Percentiles rank a stretch among this genome's conserved stretches.
phyloP scores from a whole-genome alignment of 2,888 invertebrate species.

The Aromia moschata region DNA sequence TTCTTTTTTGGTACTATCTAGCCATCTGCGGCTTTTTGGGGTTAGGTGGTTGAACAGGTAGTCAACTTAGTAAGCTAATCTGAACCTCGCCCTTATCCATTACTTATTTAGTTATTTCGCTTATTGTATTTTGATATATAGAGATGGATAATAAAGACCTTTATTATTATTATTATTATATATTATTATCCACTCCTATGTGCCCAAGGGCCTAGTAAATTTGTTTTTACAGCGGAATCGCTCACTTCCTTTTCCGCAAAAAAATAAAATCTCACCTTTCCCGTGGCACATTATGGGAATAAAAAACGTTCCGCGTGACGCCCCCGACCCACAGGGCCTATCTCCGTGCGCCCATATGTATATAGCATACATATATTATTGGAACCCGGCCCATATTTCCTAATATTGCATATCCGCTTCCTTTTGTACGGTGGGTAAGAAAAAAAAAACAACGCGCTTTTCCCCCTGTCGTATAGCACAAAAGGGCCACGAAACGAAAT shows the following conservation, averaged over 20 bases:
- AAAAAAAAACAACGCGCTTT: slow-evolving; percentile 15
- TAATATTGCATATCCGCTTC: slow-evolving; percentile 39
- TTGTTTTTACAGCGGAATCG: slow-evolving; percentile 1
- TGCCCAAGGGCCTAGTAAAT: background rate
- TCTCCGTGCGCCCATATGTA: slow-evolving; percentile 18
- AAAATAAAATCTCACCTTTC: slow-evolving; percentile 27
- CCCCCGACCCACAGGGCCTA: slow-evolving; percentile 23
- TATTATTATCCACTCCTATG: too few relatives aligned
- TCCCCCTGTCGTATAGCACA: background rate
- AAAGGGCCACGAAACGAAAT: slow-evolving; percentile 8
- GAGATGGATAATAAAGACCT: too few relatives aligned
- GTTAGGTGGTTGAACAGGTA: too few relatives aligned
- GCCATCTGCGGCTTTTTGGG: too few relatives aligned
- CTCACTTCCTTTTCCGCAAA: slow-evolving; percentile 18
- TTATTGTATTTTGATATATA: too few relatives aligned
- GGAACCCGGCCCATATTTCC: slow-evolving; percentile 37
- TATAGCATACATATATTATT: slow-evolving; percentile 17
- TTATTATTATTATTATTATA: too few relatives aligned
- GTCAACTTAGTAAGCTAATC: too few relatives aligned
- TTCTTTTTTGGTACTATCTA: too few relatives aligned
- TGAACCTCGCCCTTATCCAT: too few relatives aligned
- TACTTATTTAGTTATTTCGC: too few relatives aligned
- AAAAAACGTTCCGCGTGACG: slow-evolving; percentile 21
- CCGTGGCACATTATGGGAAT: slow-evolving; percentile 22
- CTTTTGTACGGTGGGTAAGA: slow-evolving; percentile 16